Percentiles rank a stretch among this genome's conserved stretches.
Conservation (phyloP, 2,888 invertebrate genomes). For the Drosophila seclusa region DNA sequence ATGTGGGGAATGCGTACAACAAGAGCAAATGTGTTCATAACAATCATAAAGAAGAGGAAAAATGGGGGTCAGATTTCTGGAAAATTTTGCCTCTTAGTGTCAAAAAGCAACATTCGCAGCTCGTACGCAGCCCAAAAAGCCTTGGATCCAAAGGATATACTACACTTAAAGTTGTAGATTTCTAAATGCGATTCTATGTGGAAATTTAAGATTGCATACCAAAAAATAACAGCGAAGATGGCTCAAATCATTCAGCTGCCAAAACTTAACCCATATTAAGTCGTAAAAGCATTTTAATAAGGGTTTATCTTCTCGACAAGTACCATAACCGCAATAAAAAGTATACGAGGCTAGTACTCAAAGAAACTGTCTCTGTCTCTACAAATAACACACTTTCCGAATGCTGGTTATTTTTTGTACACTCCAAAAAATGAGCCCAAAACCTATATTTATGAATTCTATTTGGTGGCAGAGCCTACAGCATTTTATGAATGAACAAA, state of each 20-base stretch:
- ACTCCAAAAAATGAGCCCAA: neutral
- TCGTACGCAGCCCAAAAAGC: no score
- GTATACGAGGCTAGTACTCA: neutral
- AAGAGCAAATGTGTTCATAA: neutral
- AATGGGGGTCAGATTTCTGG: neutral
- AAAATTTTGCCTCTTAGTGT: neutral
- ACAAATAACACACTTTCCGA: neutral
- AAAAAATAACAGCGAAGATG: neutral
- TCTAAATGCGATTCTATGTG: neutral
- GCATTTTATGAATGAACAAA: conserved; percentile 34
- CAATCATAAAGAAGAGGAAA: neutral
- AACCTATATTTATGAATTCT: conserved; percentile 1
- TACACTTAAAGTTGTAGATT: neutral
- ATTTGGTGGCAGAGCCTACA: neutral
- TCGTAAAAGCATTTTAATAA: neutral
- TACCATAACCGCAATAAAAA: neutral
- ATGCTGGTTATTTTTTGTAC: neutral
- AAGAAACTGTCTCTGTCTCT: neutral
- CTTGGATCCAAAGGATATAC: no score
- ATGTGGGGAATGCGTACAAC: conserved; percentile 6
- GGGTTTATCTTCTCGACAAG: neutral
- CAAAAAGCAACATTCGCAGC: no score
- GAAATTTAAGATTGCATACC: neutral
- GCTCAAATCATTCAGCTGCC: neutral
- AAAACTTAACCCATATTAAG: neutral